These are phyloP conservation scores for Platyura marginata DNA, from an alignment of 1,140 invertebrate genomes.

Conservation along the genomic window DNA sequence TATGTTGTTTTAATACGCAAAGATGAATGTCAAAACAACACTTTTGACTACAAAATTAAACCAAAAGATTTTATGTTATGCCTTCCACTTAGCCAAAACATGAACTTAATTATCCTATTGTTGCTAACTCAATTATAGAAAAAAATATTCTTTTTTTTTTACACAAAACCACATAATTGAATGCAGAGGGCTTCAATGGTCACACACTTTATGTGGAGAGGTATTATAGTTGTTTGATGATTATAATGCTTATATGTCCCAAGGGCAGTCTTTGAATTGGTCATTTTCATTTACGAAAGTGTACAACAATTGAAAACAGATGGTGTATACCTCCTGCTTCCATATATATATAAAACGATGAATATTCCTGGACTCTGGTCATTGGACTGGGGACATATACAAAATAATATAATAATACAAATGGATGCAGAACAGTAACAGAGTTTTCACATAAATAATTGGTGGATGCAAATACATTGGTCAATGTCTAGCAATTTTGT, in stretches of 20 bases:
- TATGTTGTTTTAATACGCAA: too few relatives aligned
- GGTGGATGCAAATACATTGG: not conserved
- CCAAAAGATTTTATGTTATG: too few relatives aligned
- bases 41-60: too few relatives aligned
- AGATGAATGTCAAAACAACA: too few relatives aligned
- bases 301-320: not conserved
- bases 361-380: too few relatives aligned
- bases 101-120: not conserved
- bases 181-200: too few relatives aligned
- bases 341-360: not conserved
- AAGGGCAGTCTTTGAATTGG: not conserved
- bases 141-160: not conserved
- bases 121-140: not conserved
- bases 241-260: not conserved
- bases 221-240: not conserved
- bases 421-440: not conserved
- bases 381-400: not conserved
- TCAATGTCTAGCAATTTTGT: not conserved
- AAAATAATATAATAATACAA: not conserved
- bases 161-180: not conserved
- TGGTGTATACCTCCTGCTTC: too few relatives aligned
- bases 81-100: not conserved
- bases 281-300: not conserved
- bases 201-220: not conserved
- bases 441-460: not conserved